Conservation (phyloP, 2,888 invertebrate genomes). For the Lampropteryx suffumata region DNA sequence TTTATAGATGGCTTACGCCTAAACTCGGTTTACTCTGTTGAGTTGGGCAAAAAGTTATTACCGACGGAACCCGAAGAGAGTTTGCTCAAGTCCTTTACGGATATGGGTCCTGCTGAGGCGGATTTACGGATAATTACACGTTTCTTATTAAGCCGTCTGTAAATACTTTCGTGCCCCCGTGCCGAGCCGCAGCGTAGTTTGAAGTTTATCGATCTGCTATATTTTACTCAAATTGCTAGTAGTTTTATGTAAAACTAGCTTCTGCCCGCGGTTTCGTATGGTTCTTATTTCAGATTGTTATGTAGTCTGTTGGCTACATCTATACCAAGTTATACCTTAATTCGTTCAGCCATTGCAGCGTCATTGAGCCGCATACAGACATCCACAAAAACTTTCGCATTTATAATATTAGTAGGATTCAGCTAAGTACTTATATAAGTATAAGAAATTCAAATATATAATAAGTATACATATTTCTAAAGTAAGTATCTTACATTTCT, state of each 20-base stretch:
- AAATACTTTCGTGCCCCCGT: conserved; percentile 49
- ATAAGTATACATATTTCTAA: too few relatives aligned
- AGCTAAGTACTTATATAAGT: too few relatives aligned
- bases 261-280: too few relatives aligned
- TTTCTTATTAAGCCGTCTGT: conserved; percentile 65
- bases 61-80: conserved; percentile 51
- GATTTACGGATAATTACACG: conserved; percentile 67
- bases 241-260: conserved; percentile 7
- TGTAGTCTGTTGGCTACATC: too few relatives aligned
- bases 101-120: conserved; percentile 42
- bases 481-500: too few relatives aligned
- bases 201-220: conserved; percentile 11
- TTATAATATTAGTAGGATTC: too few relatives aligned
- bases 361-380: too few relatives aligned
- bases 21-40: conserved; percentile 40
- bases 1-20: conserved; percentile 40
- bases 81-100: conserved; percentile 63
- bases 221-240: conserved; percentile 12
- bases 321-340: too few relatives aligned
- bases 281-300: too few relatives aligned
- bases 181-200: conserved; percentile 12
- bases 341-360: too few relatives aligned
- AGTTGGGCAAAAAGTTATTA: conserved; percentile 57
- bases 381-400: too few relatives aligned
- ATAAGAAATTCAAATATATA: too few relatives aligned